These are phyloP conservation scores for Graphium colonna DNA, from an alignment of 2,888 invertebrate genomes.

Conservation along the genomic window DNA sequence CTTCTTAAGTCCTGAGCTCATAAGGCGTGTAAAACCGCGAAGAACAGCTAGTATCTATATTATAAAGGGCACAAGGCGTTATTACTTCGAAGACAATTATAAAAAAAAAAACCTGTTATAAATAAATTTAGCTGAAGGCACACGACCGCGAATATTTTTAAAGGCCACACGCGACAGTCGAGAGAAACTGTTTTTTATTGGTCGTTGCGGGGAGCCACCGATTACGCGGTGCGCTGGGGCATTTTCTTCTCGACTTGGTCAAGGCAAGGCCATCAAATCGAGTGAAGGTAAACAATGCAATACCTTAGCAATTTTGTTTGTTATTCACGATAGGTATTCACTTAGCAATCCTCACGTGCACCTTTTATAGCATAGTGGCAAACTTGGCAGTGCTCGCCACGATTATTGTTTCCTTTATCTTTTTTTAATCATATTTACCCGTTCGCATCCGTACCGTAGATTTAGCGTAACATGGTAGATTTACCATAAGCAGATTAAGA, in stretches of 20 bases:
- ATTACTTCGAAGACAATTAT: too few species aligned
- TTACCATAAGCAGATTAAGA: too few species aligned
- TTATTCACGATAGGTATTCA: conserved; percentile 10
- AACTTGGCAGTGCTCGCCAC: background rate
- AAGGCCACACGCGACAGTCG: background rate
- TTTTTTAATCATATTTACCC: background rate
- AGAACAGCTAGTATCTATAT: too few species aligned
- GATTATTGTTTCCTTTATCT: background rate
- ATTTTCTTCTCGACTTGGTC: conserved; percentile 29
- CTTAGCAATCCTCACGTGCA: conserved; percentile 3
- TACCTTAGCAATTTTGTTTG: conserved; percentile 14
- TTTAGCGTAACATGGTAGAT: too few species aligned
- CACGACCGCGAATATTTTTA: background rate
- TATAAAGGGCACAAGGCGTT: too few species aligned
- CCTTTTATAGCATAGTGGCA: background rate
- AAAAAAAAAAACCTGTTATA: too few species aligned
- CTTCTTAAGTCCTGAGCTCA: too few species aligned
- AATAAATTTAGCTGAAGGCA: too few species aligned
- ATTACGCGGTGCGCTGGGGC: background rate
- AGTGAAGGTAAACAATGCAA: conserved; percentile 28
- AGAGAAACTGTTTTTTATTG: background rate
- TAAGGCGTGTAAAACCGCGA: too few species aligned
- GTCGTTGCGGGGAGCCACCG: background rate
- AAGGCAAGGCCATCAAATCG: conserved; percentile 31
- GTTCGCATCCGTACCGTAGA: too few species aligned